These are phyloP conservation scores for Drepana arcuata DNA, from an alignment of 1,140 invertebrate genomes.

Conservation along the genomic window DNA sequence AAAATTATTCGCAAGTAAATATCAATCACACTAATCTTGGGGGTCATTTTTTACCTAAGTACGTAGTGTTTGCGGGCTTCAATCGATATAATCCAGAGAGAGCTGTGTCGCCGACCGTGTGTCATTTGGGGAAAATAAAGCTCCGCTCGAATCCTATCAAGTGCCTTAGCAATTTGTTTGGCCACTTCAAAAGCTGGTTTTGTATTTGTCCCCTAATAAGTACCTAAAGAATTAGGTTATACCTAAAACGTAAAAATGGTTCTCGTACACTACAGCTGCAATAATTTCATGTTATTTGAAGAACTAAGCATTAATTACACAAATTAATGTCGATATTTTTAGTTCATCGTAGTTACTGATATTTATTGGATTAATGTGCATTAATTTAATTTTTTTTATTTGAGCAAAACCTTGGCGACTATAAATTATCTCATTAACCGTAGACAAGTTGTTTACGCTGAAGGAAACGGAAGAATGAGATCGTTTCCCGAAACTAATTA, in stretches of 20 bases:
- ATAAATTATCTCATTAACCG: slow-evolving; percentile 65
- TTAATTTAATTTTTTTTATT: too few species aligned
- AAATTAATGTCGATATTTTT: too few species aligned
- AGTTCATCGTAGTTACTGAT: too few species aligned
- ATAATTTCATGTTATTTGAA: too few species aligned
- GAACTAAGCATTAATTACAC: too few species aligned
- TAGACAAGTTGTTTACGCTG: slow-evolving; percentile 54
- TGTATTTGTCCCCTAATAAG: slow-evolving; percentile 19
- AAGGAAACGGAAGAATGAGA: slow-evolving; percentile 47
- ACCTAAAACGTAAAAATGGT: background rate
- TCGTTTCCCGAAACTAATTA: slow-evolving; percentile 69
- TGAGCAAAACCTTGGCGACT: too few species aligned
- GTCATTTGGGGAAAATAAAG: slow-evolving; percentile 52
- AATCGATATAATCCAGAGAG: slow-evolving; percentile 44
- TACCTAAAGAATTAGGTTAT: slow-evolving; percentile 13
- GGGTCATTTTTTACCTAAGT: slow-evolving; percentile 16
- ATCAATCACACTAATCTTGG: slow-evolving; percentile 12
- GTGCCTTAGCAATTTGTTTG: slow-evolving; percentile 57
- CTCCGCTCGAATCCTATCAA: slow-evolving; percentile 42
- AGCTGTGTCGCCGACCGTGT: slow-evolving; percentile 26
- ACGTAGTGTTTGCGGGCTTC: slow-evolving; percentile 9
- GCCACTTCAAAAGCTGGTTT: slow-evolving; percentile 47
- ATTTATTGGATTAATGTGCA: too few species aligned
- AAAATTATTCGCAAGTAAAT: slow-evolving; percentile 11
- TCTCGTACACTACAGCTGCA: too few species aligned